Conservation (phyloP, 1,140 invertebrate genomes). For the Neomicropteryx cornuta region DNA sequence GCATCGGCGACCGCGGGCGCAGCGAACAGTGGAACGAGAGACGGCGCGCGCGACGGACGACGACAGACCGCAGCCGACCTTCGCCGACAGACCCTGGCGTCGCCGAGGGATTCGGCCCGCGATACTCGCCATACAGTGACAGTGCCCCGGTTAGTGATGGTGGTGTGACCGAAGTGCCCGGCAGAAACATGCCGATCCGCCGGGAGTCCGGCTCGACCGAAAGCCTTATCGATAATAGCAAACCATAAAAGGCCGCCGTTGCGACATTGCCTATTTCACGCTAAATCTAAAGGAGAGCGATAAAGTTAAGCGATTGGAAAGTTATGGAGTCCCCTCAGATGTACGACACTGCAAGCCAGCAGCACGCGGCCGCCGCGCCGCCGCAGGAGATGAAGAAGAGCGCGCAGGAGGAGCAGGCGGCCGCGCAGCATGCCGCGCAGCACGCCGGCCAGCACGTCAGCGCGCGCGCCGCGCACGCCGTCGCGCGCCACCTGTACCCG, state of each 20-base stretch:
- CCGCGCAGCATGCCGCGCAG: too few relatives aligned
- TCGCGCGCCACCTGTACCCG: constrained; percentile 46
- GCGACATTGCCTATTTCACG: too few relatives aligned
- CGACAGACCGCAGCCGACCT: background rate
- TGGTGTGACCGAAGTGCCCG: constrained; percentile 21
- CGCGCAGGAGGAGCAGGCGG: constrained; percentile 28
- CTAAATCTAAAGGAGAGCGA: too few relatives aligned
- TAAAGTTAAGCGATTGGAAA: constrained; percentile 1
- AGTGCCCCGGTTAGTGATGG: background rate
- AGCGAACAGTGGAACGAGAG: constrained; percentile 13
- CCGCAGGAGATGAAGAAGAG: constrained; percentile 27
- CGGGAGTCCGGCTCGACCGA: constrained; percentile 31
- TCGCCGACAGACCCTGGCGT: background rate
- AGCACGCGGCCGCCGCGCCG: constrained; percentile 22
- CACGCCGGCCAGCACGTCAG: constrained; percentile 36
- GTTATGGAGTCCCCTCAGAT: constrained; percentile 62
- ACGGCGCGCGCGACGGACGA: background rate
- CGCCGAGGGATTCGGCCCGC: background rate
- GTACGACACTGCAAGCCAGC: constrained; percentile 41
- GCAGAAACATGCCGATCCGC: constrained; percentile 30
- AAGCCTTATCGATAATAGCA: too few relatives aligned
- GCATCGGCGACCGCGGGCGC: background rate
- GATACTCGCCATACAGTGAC: background rate
- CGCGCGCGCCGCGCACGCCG: constrained; percentile 37
- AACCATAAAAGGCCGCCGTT: too few relatives aligned